Evolutionary conservation across 2,888 invertebrate species (phyloP).

Genomic region (Allygus modestus): DNA sequence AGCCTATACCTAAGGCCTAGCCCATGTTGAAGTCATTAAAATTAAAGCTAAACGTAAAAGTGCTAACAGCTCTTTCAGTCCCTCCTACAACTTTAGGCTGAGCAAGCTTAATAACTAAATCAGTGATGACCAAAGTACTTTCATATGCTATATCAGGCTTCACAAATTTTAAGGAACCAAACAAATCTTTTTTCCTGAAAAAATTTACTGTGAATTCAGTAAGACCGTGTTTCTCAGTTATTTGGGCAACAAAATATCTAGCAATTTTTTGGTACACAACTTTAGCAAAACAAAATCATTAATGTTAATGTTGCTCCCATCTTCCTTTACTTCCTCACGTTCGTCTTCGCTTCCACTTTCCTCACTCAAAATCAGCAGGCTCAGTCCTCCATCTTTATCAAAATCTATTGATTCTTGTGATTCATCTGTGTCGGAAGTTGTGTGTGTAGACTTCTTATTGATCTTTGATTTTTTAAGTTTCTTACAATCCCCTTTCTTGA

Average conservation of each 20-base stretch:
- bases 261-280: background rate
- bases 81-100: conserved; percentile 8
- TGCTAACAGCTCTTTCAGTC: background rate
- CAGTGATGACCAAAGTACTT: background rate
- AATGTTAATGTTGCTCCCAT: conserved; percentile 30
- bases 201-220: background rate
- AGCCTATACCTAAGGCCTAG: background rate
- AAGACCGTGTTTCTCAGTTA: conserved; percentile 12
- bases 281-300: conserved; percentile 34
- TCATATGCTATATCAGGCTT: conserved; percentile 1
- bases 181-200: conserved; percentile 2
- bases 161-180: background rate
- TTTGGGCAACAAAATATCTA: conserved; percentile 21
- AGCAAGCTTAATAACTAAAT: background rate
- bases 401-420: background rate
- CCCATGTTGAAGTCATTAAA: background rate
- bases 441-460: background rate
- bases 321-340: background rate
- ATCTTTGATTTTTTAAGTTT: background rate
- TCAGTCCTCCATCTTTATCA: conserved; percentile 20
- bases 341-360: conserved; percentile 31
- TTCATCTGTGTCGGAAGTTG: conserved; percentile 9
- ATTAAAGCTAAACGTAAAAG: conserved; percentile 1
- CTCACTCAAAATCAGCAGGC: conserved; percentile 19
- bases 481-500: background rate